Percentiles rank a stretch among this genome's conserved stretches.
These are phyloP conservation scores for Rhopalosiphum maidis DNA, from an alignment of 1,140 invertebrate species.

Conservation along the genomic window DNA sequence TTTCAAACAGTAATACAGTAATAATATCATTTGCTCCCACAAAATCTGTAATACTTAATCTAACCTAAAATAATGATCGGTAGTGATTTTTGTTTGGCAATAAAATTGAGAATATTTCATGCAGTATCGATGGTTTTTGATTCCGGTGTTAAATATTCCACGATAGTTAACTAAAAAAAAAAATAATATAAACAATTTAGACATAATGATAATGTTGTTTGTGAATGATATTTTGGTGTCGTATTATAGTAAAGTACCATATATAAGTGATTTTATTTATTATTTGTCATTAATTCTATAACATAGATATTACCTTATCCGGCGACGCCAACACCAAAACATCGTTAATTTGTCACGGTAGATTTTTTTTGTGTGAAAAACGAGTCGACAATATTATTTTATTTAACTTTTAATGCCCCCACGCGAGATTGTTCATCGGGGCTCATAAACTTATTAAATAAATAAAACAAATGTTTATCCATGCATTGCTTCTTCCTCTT, in stretches of 20 bases:
- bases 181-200: not conserved
- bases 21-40: not conserved
- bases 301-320: too few species aligned
- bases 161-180: not conserved
- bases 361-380: too few species aligned
- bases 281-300: too few species aligned
- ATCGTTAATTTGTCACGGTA: too few species aligned
- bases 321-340: too few species aligned
- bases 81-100: too few species aligned
- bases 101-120: too few species aligned
- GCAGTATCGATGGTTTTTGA: not conserved
- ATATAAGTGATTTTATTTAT: too few species aligned
- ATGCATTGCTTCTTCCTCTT: too few species aligned
- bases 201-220: not conserved
- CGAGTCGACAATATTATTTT: not conserved
- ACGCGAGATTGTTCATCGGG: not conserved
- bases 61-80: too few species aligned
- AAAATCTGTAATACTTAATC: not conserved
- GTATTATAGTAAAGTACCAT: too few species aligned
- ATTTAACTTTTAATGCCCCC: not conserved
- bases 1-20: not conserved
- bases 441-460: not conserved
- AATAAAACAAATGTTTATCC: not conserved
- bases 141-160: not conserved
- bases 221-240: too few species aligned